Evolutionary conservation across 2,888 invertebrate species (phyloP).

Genomic region (Crepidodera aurea): DNA sequence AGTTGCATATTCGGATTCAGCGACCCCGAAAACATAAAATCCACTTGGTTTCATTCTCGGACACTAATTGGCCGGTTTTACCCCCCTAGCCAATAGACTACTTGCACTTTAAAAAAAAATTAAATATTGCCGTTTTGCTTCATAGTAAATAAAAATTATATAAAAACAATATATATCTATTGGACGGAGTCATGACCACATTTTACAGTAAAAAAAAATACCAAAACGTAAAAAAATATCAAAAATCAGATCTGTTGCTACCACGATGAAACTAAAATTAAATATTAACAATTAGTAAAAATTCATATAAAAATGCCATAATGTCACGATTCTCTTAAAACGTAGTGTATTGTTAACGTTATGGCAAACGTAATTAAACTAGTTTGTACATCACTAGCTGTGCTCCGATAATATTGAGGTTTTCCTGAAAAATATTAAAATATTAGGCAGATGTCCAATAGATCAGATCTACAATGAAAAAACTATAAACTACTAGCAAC

Average conservation of each 20-base stretch:
- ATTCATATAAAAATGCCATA: slow-evolving; percentile 25
- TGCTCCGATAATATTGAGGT: slow-evolving; percentile 44
- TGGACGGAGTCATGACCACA: slow-evolving; percentile 39
- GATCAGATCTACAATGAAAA: slow-evolving; percentile 3
- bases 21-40: too few relatives aligned
- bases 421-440: slow-evolving; percentile 40
- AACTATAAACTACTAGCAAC: slow-evolving; percentile 6
- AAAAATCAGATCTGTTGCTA: slow-evolving; percentile 33
- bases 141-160: slow-evolving; percentile 29
- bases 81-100: too few relatives aligned
- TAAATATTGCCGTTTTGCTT: slow-evolving; percentile 28
- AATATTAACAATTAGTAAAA: slow-evolving; percentile 28
- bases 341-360: slow-evolving; percentile 24
- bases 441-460: slow-evolving; percentile 19
- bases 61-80: too few relatives aligned
- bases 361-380: slow-evolving; percentile 24
- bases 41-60: too few relatives aligned
- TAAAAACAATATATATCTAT: slow-evolving; percentile 30
- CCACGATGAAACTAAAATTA: slow-evolving; percentile 15
- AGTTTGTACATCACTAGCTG: slow-evolving; percentile 37
- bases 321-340: slow-evolving; percentile 29
- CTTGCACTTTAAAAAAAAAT: slow-evolving; percentile 5
- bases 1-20: too few relatives aligned
- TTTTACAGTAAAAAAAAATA: slow-evolving; percentile 28
- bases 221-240: slow-evolving; percentile 19